Evolutionary conservation across 2,888 invertebrate species (phyloP).

Genomic region (Spodoptera picta): DNA sequence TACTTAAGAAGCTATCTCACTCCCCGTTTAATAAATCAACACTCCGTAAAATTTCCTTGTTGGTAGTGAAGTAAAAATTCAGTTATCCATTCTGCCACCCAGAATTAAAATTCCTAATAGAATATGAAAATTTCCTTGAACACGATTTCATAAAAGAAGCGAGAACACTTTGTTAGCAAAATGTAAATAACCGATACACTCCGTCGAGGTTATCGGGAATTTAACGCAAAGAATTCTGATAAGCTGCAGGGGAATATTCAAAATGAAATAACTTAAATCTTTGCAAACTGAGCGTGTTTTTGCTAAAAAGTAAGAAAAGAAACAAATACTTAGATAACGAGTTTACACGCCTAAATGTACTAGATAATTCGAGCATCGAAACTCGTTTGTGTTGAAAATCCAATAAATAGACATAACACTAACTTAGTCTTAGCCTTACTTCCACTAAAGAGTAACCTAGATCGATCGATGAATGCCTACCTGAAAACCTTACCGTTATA

Average conservation of each 20-base stretch:
- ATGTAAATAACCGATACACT: slow-evolving; percentile 58
- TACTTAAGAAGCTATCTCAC: background rate
- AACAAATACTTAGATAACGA: slow-evolving; percentile 2
- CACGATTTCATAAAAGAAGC: slow-evolving; percentile 46
- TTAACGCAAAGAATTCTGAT: slow-evolving; percentile 49
- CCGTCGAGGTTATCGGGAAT: slow-evolving; percentile 53
- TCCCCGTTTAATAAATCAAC: slow-evolving; percentile 9
- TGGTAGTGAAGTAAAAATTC: slow-evolving; percentile 51
- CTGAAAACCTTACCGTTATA: no score
- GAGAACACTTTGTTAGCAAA: slow-evolving; percentile 50
- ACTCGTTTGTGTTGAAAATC: no score
- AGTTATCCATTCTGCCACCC: slow-evolving; percentile 49
- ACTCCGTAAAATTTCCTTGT: slow-evolving; percentile 29
- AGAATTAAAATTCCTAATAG: slow-evolving; percentile 52
- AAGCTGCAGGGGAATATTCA: slow-evolving; percentile 37
- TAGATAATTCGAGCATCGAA: no score
- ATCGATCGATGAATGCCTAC: no score
- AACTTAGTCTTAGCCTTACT: no score
- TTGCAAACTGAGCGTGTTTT: slow-evolving; percentile 18
- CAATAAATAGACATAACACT: no score
- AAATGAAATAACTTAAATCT: slow-evolving; percentile 42
- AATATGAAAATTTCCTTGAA: slow-evolving; percentile 49
- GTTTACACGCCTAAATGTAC: background rate
- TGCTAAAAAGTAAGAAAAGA: slow-evolving; percentile 15
- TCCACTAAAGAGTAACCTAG: no score